Conservation (phyloP, 2,888 invertebrate species). For the Rhorus exstirpatorius region DNA sequence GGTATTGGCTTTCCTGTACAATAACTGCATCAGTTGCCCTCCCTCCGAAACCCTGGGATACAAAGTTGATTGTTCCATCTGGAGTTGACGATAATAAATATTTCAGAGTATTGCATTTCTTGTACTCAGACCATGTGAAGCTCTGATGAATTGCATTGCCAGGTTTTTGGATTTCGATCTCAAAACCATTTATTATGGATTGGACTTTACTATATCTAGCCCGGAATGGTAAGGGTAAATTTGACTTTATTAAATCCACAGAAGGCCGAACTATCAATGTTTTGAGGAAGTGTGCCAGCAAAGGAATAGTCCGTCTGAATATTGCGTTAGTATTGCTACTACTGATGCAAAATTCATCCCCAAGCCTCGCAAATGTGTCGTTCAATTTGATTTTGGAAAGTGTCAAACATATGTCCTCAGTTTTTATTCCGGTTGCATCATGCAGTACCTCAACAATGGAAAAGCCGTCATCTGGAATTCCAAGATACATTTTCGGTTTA, state of each 20-base stretch:
- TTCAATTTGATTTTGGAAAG: no score
- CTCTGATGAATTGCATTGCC: conserved; percentile 73
- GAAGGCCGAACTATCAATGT: no score
- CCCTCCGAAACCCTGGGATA: conserved; percentile 81
- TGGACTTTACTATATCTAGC: conserved; percentile 69
- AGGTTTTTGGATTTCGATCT: conserved; percentile 79
- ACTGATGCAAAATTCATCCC: no score
- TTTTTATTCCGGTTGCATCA: no score
- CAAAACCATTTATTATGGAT: conserved; percentile 78
- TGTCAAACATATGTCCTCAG: no score
- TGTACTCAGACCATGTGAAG: conserved; percentile 78
- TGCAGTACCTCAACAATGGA: no score
- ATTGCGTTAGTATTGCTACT: no score
- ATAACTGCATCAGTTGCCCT: conserved; percentile 73
- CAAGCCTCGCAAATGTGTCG: no score
- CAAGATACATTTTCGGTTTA: no score
- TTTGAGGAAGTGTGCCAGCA: no score
- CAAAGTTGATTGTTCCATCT: conserved; percentile 79
- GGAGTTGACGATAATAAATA: conserved; percentile 78
- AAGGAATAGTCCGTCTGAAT: no score
- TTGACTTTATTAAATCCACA: background rate
- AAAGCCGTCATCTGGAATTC: no score
- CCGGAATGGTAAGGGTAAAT: conserved; percentile 55
- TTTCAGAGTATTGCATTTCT: conserved; percentile 77
- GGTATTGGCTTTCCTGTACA: conserved; percentile 68